Conservation (phyloP, 2,113 vertebrate genomes). For the Grantiella picta region DNA sequence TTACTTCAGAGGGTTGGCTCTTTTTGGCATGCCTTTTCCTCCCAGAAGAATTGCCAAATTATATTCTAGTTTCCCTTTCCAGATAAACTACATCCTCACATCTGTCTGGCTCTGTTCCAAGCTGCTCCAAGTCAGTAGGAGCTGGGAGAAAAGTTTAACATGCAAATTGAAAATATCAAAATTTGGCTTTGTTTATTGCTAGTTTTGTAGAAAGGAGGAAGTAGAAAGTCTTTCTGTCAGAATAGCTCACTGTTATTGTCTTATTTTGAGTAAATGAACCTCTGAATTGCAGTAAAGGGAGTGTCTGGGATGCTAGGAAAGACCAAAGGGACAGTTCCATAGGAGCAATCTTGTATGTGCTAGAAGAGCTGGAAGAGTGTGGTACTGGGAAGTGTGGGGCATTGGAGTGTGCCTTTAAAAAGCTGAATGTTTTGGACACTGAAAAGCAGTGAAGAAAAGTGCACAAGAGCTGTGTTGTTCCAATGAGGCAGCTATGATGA, state of each 20-base stretch:
- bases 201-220: slow-evolving; percentile 21
- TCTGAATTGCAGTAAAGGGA: background rate
- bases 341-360: background rate
- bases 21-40: slow-evolving; percentile 26
- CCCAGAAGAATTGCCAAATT: slow-evolving; percentile 43
- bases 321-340: background rate
- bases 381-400: background rate
- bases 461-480: background rate
- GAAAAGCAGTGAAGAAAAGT: background rate
- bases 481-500: background rate
- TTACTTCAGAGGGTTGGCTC: slow-evolving; percentile 50
- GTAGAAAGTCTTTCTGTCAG: slow-evolving; percentile 20
- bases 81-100: slow-evolving; percentile 54
- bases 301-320: background rate
- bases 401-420: background rate
- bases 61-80: slow-evolving; percentile 15
- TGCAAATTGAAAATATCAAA: slow-evolving; percentile 57
- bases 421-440: background rate
- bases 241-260: background rate
- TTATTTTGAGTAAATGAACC: background rate
- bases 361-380: background rate
- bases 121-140: slow-evolving; percentile 28
- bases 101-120: slow-evolving; percentile 57
- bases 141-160: slow-evolving; percentile 27
- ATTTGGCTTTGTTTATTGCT: slow-evolving; percentile 44